Conservation (phyloP, 2,113 vertebrate species). For the Isichthys henryi region DNA sequence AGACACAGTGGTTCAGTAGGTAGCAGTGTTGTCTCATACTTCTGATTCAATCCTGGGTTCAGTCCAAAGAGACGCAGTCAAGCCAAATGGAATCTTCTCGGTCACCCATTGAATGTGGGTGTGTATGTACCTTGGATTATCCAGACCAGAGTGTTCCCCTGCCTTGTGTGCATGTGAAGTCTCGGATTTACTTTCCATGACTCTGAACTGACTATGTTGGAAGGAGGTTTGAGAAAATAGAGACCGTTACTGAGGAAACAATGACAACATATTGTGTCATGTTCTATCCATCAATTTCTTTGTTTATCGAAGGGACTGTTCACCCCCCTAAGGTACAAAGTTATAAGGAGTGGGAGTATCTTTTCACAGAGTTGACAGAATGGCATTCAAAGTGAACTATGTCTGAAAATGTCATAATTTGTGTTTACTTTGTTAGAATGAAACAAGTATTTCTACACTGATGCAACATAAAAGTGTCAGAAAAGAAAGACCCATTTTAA, state of each 20-base stretch:
- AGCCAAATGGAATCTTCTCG: neutral
- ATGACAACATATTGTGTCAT: neutral
- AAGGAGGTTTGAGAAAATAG: neutral
- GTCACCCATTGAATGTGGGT: neutral
- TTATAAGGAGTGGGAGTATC: neutral
- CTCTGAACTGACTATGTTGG: neutral
- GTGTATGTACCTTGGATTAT: neutral
- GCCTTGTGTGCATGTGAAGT: neutral
- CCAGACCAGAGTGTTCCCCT: neutral
- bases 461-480: neutral
- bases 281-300: neutral
- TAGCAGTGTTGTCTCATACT: neutral
- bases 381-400: neutral
- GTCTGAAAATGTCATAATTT: neutral
- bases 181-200: neutral
- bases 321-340: neutral
- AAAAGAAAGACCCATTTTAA: neutral
- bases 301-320: neutral
- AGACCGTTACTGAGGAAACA: neutral
- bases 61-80: neutral
- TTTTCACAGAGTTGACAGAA: neutral
- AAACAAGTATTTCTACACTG: neutral
- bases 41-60: neutral
- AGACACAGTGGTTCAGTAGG: neutral
- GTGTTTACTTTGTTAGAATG: neutral